These are phyloP conservation scores for Corella eumyota DNA, from an alignment of 23 tunicate genomes.

Conservation along the genomic window DNA sequence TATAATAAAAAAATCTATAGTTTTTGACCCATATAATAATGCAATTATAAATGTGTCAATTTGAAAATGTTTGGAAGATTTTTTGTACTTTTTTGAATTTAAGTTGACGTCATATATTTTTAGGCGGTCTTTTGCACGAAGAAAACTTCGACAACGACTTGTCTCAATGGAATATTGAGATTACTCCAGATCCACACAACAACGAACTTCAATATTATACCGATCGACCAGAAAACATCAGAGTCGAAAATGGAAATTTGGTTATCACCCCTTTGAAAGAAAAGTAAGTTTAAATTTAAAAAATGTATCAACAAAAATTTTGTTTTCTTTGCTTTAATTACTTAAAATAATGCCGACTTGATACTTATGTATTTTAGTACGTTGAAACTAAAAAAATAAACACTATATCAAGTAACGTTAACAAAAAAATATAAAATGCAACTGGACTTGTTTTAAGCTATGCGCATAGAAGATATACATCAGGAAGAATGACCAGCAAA, in stretches of 20 bases:
- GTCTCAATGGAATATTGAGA: slow-evolving; percentile 56
- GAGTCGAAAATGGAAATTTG: slow-evolving; percentile 57
- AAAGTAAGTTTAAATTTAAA: slow-evolving; percentile 25
- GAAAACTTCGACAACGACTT: slow-evolving; percentile 44
- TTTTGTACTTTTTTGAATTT: too few relatives aligned
- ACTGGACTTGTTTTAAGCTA: too few relatives aligned
- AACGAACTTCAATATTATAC: slow-evolving; percentile 93
- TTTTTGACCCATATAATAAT: too few relatives aligned
- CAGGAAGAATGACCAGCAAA: slow-evolving; percentile 82
- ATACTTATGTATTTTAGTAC: too few relatives aligned
- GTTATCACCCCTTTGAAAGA: slow-evolving; percentile 75
- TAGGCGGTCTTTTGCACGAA: slow-evolving; percentile 16
- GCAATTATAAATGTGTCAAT: too few relatives aligned
- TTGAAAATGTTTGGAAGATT: too few relatives aligned
- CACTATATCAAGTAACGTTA: too few relatives aligned
- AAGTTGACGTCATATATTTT: too few relatives aligned
- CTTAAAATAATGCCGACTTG: too few relatives aligned
- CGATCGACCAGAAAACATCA: slow-evolving; percentile 33
- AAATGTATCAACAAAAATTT: background rate
- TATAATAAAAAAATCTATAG: too few relatives aligned
- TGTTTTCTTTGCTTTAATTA: background rate
- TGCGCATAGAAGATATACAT: slow-evolving; percentile 76
- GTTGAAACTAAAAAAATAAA: too few relatives aligned
- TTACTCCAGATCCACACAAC: slow-evolving; percentile 56
- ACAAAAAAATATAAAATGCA: too few relatives aligned